Conservation (phyloP, 2,888 invertebrate species). For the Scaptomyza parva region DNA sequence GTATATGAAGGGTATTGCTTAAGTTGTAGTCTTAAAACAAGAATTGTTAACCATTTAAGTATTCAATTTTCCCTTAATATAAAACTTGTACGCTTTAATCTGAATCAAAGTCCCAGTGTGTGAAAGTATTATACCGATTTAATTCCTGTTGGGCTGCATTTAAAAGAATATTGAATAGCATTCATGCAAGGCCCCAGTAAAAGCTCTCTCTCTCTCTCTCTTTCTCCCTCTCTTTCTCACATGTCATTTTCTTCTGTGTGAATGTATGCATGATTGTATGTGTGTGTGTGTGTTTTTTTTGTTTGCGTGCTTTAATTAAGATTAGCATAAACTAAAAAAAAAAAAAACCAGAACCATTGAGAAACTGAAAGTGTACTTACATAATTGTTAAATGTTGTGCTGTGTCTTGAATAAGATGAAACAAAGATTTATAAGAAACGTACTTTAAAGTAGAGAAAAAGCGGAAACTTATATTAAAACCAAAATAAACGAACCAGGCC, state of each 20-base stretch:
- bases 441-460: conserved; percentile 2
- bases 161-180: conserved; percentile 8
- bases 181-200: not conserved
- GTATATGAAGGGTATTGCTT: not conserved
- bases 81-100: not conserved
- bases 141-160: conserved; percentile 26
- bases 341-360: conserved; percentile 38
- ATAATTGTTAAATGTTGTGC: conserved; percentile 67
- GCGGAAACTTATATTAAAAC: conserved; percentile 18
- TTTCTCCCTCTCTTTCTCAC: not conserved
- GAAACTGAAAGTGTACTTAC: conserved; percentile 71
- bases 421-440: not conserved
- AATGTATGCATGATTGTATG: not conserved
- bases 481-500: conserved; percentile 36
- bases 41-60: conserved; percentile 2
- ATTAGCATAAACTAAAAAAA: conserved; percentile 5
- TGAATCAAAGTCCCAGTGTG: not conserved
- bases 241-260: not conserved
- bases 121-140: not conserved
- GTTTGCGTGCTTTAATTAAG: conserved; percentile 21
- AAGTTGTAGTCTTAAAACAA: conserved; percentile 2
- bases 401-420: conserved; percentile 51
- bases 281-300: conserved; percentile 11
- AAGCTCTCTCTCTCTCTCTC: not conserved
- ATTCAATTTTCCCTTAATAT: not conserved